These are phyloP conservation scores for Pygoscelis adeliae DNA, from an alignment of 2,113 vertebrate genomes.

Conservation along the genomic window DNA sequence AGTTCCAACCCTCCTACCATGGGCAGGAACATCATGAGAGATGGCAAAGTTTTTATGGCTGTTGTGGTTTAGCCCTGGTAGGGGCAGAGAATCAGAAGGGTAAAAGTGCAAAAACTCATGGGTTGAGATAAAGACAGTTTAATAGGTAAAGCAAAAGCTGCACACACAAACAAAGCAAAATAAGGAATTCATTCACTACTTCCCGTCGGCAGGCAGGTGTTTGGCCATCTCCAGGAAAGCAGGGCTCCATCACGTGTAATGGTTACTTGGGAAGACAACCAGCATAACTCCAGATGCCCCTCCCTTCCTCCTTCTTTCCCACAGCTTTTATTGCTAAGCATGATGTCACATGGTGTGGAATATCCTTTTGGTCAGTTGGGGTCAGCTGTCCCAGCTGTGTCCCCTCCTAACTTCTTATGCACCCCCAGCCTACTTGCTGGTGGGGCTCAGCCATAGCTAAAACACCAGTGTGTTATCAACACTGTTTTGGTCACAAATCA, in stretches of 20 bases:
- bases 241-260: fast-evolving
- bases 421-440: neutral
- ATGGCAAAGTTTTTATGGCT: neutral
- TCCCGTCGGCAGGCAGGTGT: neutral
- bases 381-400: neutral
- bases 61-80: neutral
- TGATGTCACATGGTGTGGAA: too few species aligned
- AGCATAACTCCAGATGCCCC: fast-evolving
- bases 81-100: neutral
- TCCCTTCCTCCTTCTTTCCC: neutral
- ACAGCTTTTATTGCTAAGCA: neutral
- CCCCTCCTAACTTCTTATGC: neutral
- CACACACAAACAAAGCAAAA: neutral
- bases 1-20: neutral
- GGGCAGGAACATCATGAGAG: neutral
- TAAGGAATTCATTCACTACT: neutral
- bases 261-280: neutral
- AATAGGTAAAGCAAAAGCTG: neutral
- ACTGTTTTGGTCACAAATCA: neutral
- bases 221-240: neutral
- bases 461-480: neutral
- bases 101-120: neutral
- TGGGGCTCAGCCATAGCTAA: neutral
- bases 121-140: neutral
- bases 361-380: neutral